Evolutionary conservation across 2,113 vertebrate species (phyloP), one percentile per base, ranked within the genome.

Genomic region (Oryzias curvinotus): DNA sequence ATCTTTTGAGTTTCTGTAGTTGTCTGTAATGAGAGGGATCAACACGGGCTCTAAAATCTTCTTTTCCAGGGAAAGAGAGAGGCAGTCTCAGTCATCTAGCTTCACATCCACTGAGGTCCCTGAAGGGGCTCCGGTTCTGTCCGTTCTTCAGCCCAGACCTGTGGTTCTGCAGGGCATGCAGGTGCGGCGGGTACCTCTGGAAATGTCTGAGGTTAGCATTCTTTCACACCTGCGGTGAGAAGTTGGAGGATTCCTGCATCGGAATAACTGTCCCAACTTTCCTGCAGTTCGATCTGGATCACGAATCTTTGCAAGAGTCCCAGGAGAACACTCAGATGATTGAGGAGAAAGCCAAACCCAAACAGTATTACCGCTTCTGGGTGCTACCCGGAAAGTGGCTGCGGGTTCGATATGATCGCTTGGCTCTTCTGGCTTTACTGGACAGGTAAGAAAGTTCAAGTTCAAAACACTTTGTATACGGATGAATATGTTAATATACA

Each of bases 331-430:
- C 95, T 0, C 85, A 95, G 81, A 95, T 96, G 95, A 95, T 95
- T 15, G 94, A 96, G 78, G 94, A 94, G 21, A 94, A 93, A 13
- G 88, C 89, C 59, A 98, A 98, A 89, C 92, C 95, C 71, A 98
- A 99, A 87, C 97, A 98, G 87, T 98, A 98, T 88, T 99, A 99
- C 60, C 95, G 96, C 55, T 96, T 99, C 81, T 98, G 96, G 96
- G 93, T 99, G 56, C 86, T 99, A 45, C 97, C 97, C 4, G 94
- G 95, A 53, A 88, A 95, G 42, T 99, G 97, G 97, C 93, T 99
- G 65, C 94, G 96, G 67, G 93, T 99, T 78, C 94, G 94, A 87
- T 99, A 98, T 84, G 96, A 99, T 91, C 94, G 97, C 82, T 91
- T 99, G 87, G 98, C 97, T 55, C 95, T 99, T 73, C 86, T 99